These are phyloP conservation scores for Steinernema khuongi DNA, from an alignment of 1,140 invertebrate species.

Conservation along the genomic window DNA sequence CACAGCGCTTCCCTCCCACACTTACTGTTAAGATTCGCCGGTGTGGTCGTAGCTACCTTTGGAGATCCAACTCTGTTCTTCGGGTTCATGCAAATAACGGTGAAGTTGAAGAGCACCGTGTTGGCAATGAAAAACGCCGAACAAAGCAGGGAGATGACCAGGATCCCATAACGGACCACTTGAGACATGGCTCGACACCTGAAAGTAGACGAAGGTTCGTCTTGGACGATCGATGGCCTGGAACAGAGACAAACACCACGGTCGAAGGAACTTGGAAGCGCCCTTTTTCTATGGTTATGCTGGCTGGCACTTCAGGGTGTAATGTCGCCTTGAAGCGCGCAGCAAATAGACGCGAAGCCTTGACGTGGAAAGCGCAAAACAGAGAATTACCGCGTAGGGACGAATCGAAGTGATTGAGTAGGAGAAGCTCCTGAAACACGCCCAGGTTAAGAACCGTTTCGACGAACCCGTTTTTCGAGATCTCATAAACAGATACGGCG, in stretches of 20 bases:
- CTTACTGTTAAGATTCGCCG: too few relatives aligned
- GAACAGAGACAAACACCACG: too few relatives aligned
- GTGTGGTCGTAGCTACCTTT: too few relatives aligned
- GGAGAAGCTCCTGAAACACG: not conserved
- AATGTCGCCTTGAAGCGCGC: too few relatives aligned
- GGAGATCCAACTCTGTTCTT: not conserved
- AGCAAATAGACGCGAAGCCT: too few relatives aligned
- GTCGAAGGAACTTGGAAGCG: too few relatives aligned
- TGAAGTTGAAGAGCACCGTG: conserved; percentile 1
- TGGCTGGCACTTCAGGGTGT: too few relatives aligned
- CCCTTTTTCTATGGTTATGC: too few relatives aligned
- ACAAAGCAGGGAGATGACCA: not conserved
- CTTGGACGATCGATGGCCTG: too few relatives aligned
- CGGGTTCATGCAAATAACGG: conserved; percentile 5
- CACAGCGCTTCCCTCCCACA: too few relatives aligned
- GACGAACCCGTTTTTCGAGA: not conserved
- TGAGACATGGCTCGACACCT: not conserved
- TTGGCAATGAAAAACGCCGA: not conserved
- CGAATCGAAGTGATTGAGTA: not conserved
- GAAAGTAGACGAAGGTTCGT: too few relatives aligned
- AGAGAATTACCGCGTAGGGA: not conserved
- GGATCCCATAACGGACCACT: not conserved
- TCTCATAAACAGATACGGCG: not conserved
- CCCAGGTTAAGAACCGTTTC: not conserved
- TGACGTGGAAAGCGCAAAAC: too few relatives aligned